These are phyloP conservation scores for Cavia porcellus DNA, from an alignment of 2,113 vertebrate species.

Conservation along the genomic window DNA sequence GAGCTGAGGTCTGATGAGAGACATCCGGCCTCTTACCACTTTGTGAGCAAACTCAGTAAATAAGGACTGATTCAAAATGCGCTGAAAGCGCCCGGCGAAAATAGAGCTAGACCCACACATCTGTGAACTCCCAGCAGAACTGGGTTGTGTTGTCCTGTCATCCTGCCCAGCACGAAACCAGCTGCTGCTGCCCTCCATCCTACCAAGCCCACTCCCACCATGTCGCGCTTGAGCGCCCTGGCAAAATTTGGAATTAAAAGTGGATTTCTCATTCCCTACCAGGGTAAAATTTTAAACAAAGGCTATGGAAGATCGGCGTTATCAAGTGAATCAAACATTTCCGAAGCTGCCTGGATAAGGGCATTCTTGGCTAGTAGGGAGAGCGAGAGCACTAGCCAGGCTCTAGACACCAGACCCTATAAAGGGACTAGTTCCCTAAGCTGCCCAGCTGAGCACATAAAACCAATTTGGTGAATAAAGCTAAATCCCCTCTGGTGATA, in stretches of 20 bases:
- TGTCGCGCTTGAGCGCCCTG: too few relatives aligned
- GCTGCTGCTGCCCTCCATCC: too few relatives aligned
- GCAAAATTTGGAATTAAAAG: too few relatives aligned
- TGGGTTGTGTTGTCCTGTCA: too few relatives aligned
- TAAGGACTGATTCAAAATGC: not conserved
- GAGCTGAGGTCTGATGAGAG: too few relatives aligned
- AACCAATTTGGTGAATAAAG: conserved; percentile 55
- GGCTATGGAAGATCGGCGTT: conserved; percentile 3
- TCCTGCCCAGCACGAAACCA: too few relatives aligned
- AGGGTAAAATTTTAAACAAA: not conserved
- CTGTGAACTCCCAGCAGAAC: too few relatives aligned
- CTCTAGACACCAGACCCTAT: not conserved
- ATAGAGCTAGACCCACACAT: too few relatives aligned
- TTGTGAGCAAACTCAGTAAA: too few relatives aligned
- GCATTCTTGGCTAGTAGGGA: conserved; percentile 3
- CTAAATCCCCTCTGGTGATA: conserved; percentile 56
- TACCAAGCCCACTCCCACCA: too few relatives aligned
- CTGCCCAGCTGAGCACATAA: conserved; percentile 23
- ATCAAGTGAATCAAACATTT: conserved; percentile 41
- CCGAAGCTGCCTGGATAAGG: conserved; percentile 14
- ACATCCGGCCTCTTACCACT: too few relatives aligned
- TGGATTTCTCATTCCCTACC: too few relatives aligned
- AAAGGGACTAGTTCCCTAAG: not conserved
- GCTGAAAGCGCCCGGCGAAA: not conserved
- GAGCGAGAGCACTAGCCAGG: not conserved